These are phyloP conservation scores for Troides oblongomaculatus DNA, from an alignment of 2,888 invertebrate species.

Conservation along the genomic window DNA sequence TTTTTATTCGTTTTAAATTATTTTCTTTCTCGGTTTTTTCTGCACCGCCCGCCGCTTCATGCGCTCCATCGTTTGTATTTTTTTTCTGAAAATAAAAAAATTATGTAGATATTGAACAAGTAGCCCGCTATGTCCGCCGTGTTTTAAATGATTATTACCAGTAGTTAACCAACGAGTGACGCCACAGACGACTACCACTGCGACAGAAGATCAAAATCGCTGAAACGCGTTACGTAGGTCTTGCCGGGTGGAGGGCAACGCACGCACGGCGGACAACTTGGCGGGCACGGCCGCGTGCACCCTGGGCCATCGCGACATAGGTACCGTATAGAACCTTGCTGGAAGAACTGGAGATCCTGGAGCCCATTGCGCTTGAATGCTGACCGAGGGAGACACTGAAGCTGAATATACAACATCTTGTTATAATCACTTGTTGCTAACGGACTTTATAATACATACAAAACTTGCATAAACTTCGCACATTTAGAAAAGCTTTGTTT, in stretches of 20 bases:
- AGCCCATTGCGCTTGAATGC: slow-evolving; percentile 77
- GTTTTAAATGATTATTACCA: slow-evolving; percentile 55
- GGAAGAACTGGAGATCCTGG: slow-evolving; percentile 75
- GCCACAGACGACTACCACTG: slow-evolving; percentile 59
- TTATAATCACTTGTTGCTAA: not conserved
- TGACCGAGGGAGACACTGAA: slow-evolving; percentile 74
- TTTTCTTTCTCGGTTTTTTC: slow-evolving; percentile 71
- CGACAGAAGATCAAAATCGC: slow-evolving; percentile 71
- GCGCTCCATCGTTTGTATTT: slow-evolving; percentile 46
- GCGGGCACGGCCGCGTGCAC: slow-evolving; percentile 62
- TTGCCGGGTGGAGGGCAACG: slow-evolving; percentile 72
- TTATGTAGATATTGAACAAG: slow-evolving; percentile 19
- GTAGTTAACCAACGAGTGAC: slow-evolving; percentile 42
- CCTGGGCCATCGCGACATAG: slow-evolving; percentile 63
- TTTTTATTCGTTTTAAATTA: slow-evolving; percentile 68
- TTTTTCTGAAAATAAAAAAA: slow-evolving; percentile 52
- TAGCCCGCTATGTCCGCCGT: slow-evolving; percentile 55
- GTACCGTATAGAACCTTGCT: slow-evolving; percentile 75
- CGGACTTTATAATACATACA: not conserved
- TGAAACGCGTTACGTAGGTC: slow-evolving; percentile 74
- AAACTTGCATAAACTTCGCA: no score
- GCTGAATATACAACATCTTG: slow-evolving; percentile 44
- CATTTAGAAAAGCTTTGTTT: no score
- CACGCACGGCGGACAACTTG: slow-evolving; percentile 71
- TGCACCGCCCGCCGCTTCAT: slow-evolving; percentile 54